Conservation (phyloP, 1,140 invertebrate genomes). For the Bombus superbus region DNA sequence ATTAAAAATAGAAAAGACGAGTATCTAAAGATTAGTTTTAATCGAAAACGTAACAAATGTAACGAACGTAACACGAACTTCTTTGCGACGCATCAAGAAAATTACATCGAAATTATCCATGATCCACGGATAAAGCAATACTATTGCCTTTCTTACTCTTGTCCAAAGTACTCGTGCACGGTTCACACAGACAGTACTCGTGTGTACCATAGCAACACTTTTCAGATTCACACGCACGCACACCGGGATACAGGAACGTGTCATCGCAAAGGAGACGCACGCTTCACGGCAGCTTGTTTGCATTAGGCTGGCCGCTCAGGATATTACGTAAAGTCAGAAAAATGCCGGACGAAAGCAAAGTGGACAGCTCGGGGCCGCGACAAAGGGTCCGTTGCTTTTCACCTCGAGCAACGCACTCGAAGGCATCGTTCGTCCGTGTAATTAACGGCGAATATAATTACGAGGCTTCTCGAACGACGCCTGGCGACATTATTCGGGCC, state of each 20-base stretch:
- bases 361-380: slow-evolving; percentile 68
- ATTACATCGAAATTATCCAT: not conserved
- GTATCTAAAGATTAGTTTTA: not conserved
- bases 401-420: slow-evolving; percentile 77
- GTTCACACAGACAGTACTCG: not conserved
- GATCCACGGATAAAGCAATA: not conserved
- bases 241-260: slow-evolving; percentile 13
- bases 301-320: slow-evolving; percentile 72
- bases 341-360: slow-evolving; percentile 76
- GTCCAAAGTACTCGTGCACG: not conserved
- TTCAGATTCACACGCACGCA: not conserved
- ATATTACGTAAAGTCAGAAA: slow-evolving; percentile 81
- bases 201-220: not conserved
- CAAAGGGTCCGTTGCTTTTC: slow-evolving; percentile 73
- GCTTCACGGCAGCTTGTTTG: slow-evolving; percentile 66
- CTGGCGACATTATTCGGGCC: not conserved
- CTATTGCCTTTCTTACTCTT: not conserved
- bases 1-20: not conserved
- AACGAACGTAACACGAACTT: not conserved
- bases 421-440: slow-evolving; percentile 73
- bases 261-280: slow-evolving; percentile 57
- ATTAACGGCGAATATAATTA: slow-evolving; percentile 79
- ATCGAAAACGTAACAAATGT: not conserved
- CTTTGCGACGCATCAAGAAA: not conserved
- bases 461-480: slow-evolving; percentile 12